Conservation (phyloP, 2,113 vertebrate species). For the Eudyptes chrysolophus region DNA sequence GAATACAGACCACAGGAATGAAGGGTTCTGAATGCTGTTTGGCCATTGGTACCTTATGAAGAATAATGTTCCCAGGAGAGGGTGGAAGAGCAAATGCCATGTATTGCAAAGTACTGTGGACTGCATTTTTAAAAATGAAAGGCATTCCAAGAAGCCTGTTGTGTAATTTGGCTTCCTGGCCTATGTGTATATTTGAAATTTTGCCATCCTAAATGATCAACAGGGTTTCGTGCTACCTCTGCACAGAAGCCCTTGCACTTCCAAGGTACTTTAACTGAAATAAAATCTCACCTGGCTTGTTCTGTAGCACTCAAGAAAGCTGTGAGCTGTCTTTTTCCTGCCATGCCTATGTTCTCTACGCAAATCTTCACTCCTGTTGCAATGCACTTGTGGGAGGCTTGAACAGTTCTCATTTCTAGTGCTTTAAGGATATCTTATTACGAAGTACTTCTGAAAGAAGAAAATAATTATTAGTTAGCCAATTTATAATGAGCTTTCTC, state of each 20-base stretch:
- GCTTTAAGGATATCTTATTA: not conserved
- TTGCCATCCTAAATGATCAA: not conserved
- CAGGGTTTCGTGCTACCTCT: not conserved
- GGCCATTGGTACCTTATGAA: not conserved
- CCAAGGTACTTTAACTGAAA: not conserved
- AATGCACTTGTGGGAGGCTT: not conserved
- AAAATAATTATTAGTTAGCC: constrained; percentile 14
- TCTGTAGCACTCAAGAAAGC: not conserved
- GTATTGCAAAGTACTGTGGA: not conserved
- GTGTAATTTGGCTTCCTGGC: not conserved
- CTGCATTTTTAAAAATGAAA: not conserved
- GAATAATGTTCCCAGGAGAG: not conserved
- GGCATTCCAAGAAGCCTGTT: not conserved
- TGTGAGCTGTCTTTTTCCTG: not conserved
- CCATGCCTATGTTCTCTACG: not conserved
- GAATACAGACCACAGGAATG: not conserved
- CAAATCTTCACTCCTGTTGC: not conserved
- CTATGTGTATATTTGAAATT: not conserved
- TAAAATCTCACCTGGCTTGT: not conserved
- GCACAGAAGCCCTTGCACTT: not conserved
- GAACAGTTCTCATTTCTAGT: not conserved
- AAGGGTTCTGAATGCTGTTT: not conserved
- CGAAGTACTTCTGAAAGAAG: not conserved
- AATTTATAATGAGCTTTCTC: not conserved
- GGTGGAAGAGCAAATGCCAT: not conserved